Conservation (phyloP, 2,797 vertebrate species). For the Propithecus perrieri region DNA sequence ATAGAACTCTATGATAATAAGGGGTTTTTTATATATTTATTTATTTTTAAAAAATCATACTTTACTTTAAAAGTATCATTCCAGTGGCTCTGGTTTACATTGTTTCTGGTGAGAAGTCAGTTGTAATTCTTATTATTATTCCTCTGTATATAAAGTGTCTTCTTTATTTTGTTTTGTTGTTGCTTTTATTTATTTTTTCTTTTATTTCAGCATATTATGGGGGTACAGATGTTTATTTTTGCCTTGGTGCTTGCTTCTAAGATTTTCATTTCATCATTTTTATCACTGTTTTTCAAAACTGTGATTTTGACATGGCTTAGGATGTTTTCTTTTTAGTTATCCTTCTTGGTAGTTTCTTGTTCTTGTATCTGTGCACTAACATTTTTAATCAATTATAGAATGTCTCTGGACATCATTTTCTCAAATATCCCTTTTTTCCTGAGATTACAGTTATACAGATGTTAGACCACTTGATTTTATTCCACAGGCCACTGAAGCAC, state of each 20-base stretch:
- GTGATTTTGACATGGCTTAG: not conserved
- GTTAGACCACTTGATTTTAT: not conserved
- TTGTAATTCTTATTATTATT: not conserved
- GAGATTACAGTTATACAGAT: not conserved
- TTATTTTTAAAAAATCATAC: not conserved
- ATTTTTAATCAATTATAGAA: not conserved
- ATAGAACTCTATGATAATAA: not conserved
- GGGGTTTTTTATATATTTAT: not conserved
- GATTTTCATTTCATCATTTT: not conserved
- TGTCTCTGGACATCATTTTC: not conserved
- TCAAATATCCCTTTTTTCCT: not conserved
- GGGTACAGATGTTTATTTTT: not conserved
- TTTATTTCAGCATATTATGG: too few relatives aligned
- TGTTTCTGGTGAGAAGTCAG: not conserved
- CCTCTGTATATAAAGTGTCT: not conserved
- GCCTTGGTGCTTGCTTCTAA: not conserved
- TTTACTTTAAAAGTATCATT: not conserved
- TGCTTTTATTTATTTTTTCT: not conserved
- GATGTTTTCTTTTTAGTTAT: not conserved
- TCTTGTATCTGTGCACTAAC: not conserved
- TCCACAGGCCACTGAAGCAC: not conserved
- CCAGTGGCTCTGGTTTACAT: not conserved
- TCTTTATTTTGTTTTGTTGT: not conserved
- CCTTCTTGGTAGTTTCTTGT: not conserved
- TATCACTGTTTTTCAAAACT: not conserved